Evolutionary conservation across 2,888 invertebrate species (phyloP), one percentile per base, ranked within the genome.

Genomic region (Chouioia cunea): DNA sequence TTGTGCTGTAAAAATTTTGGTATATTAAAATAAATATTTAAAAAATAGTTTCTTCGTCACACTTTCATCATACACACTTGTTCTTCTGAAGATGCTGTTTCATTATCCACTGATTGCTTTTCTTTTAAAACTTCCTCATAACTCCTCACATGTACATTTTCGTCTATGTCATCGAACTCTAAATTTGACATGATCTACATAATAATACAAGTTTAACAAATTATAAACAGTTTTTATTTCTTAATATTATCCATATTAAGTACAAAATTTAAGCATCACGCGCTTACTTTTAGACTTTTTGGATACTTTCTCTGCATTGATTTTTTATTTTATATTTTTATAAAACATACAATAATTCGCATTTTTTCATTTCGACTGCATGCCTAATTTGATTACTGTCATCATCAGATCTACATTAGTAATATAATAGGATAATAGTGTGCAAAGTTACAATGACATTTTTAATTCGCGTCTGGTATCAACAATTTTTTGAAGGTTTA

Each of bases 21-120:
- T 27, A 48, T 54, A 48, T n/a, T 57, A n/a, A n/a, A 15, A n/a
- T n/a, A n/a, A 44, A 2, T 56, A 57, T 22, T 6, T 50, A 8
- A 2, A 23, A 53, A 0, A 22, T 18, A 59, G 4, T 36, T 72
- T 90, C 27, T 27, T 27, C 4, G 6, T 27, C 3, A 27, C 3
- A 27, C 4, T 6, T 27, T 27, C 27, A 27, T 27, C 6, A 27
- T 27, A 27, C 4, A 4, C 27, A 27, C 91, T 87, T 91, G 91
- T 78, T 91, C 90, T 52, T 86, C 79, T 27, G 91, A 90, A 46
- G 90, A 89, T 53, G 82, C 79, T 44, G 91, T 91, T 67, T 87
- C 84, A 62, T 88, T 79, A 83, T 93, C 92, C 77, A 89, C 89
- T 78, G 92, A 87, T 79, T 89, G 90, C 74, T 84, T 86, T 77